A percentile compares a stretch with the other conserved stretches of the same genome.
phyloP scores from a whole-genome alignment of 2,113 vertebrate species.

The Mesocricetus auratus region DNA sequence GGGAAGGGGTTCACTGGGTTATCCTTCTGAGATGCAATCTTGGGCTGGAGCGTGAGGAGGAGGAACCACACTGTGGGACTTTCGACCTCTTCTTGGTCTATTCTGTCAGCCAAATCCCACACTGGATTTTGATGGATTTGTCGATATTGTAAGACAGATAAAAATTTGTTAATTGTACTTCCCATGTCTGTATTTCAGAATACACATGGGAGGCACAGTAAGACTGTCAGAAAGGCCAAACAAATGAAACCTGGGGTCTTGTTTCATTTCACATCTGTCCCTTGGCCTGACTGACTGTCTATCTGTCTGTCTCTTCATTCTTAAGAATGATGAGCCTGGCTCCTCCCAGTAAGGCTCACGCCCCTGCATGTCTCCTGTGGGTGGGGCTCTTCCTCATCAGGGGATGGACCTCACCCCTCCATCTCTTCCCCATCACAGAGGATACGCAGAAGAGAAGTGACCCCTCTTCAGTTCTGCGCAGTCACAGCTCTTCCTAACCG shows the following conservation, averaged over 20 bases:
- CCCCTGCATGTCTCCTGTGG: not conserved
- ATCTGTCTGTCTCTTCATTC: not conserved
- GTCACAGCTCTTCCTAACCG: conserved; percentile 73
- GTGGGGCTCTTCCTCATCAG: not conserved
- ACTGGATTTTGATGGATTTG: not conserved
- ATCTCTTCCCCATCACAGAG: not conserved
- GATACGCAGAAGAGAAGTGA: not conserved
- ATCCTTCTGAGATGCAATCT: not conserved
- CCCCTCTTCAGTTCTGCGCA: not conserved
- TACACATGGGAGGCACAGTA: not conserved
- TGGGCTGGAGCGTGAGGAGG: not conserved
- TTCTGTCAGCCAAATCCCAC: not conserved
- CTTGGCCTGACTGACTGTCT: not conserved
- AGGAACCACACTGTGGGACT: not conserved
- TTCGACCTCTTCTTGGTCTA: not conserved
- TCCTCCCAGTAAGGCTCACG: not conserved
- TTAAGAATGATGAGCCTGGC: not conserved
- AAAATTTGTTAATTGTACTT: not conserved
- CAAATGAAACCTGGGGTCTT: not conserved
- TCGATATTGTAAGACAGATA: not conserved
- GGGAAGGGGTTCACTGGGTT: not conserved
- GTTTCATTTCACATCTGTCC: not conserved
- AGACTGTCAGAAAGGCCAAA: not conserved
- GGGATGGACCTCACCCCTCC: not conserved
- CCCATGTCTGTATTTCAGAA: not conserved